Percentiles rank a stretch among this genome's conserved stretches.
phyloP scores from a whole-genome alignment of 2,113 vertebrate genomes.

The Mobula birostris region DNA sequence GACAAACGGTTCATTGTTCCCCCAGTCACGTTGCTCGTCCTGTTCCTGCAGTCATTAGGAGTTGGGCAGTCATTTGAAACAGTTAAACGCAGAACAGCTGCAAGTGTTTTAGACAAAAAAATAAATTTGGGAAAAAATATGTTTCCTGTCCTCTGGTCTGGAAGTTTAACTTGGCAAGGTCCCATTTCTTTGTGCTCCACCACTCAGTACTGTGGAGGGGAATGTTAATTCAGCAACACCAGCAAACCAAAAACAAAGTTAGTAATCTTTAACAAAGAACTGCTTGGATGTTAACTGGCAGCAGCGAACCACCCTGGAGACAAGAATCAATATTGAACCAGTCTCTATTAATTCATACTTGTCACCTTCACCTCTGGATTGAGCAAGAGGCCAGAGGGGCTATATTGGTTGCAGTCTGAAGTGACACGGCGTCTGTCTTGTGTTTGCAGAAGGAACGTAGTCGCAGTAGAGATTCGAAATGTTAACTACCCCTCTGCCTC shows the following conservation, averaged over 20 bases:
- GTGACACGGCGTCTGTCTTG: too few species aligned
- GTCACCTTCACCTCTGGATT: background rate
- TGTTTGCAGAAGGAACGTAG: background rate
- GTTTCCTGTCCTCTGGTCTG: conserved; percentile 10
- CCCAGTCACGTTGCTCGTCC: too few species aligned
- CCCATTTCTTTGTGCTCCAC: background rate
- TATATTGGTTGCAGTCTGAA: background rate
- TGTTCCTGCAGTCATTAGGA: background rate
- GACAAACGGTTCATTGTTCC: background rate
- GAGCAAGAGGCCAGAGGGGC: background rate
- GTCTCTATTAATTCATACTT: background rate
- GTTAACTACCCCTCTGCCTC: too few species aligned
- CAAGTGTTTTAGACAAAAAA: conserved; percentile 4
- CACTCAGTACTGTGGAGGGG: background rate
- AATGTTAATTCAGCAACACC: background rate
- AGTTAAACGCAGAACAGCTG: conserved; percentile 5
- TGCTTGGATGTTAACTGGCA: background rate
- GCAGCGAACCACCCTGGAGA: background rate
- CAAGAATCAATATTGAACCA: background rate
- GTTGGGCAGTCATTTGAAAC: background rate
- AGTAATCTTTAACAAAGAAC: background rate
- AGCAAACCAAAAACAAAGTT: background rate
- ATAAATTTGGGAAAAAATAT: conserved; percentile 24
- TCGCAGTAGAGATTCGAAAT: background rate
- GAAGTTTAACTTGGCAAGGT: conserved; percentile 21